These are phyloP conservation scores for Apis laboriosa DNA, from an alignment of 1,140 invertebrate genomes.

Conservation along the genomic window DNA sequence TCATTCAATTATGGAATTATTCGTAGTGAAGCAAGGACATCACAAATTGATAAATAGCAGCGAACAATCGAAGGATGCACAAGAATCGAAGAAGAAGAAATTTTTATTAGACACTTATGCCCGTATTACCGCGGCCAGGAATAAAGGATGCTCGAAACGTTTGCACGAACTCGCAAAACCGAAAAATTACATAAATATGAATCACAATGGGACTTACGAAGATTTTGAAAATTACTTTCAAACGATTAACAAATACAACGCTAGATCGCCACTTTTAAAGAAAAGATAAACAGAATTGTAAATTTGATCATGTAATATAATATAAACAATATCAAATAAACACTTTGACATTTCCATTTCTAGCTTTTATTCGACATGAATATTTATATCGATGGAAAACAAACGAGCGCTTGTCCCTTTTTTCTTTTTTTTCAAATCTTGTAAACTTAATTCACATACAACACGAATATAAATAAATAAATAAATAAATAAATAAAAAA, in stretches of 20 bases:
- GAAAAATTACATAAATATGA: conserved; percentile 17
- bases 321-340: background rate
- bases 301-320: background rate
- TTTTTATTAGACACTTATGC: conserved; percentile 62
- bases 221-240: conserved; percentile 49
- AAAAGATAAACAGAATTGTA: background rate
- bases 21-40: conserved; percentile 1
- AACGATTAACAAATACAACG: conserved; percentile 14
- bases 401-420: background rate
- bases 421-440: background rate
- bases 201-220: background rate
- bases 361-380: background rate
- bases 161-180: conserved; percentile 60
- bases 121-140: conserved; percentile 54
- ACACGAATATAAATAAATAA: background rate
- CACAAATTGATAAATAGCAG: conserved; percentile 57
- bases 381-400: background rate
- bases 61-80: conserved; percentile 37
- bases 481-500: background rate
- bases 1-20: background rate
- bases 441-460: background rate
- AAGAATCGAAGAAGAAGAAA: conserved; percentile 42
- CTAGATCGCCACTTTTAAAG: background rate
- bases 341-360: background rate
- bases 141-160: conserved; percentile 58